phyloP scores from a whole-genome alignment of 2,797 vertebrate genomes.

The Buphagus erythrorhynchus region DNA sequence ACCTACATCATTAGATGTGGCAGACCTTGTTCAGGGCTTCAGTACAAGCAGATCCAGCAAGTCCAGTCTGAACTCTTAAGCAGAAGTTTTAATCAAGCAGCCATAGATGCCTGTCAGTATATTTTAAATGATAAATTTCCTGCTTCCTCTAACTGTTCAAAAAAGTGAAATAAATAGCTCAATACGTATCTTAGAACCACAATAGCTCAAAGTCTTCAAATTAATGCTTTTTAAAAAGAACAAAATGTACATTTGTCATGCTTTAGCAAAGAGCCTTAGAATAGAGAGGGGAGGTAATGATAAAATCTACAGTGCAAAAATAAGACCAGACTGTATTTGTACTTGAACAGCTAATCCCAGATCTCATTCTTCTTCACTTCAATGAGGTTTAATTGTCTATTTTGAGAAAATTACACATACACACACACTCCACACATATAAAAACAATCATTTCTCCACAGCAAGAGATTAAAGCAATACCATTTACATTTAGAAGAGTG shows the following conservation, averaged over 20 bases:
- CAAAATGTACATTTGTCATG: background rate
- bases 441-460: background rate
- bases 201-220: background rate
- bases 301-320: background rate
- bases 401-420: background rate
- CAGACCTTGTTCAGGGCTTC: background rate
- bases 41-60: background rate
- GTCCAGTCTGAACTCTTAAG: background rate
- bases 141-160: background rate
- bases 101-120: background rate
- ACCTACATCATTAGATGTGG: background rate
- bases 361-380: background rate
- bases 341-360: background rate
- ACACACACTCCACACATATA: background rate
- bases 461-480: background rate
- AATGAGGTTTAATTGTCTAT: background rate
- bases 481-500: background rate
- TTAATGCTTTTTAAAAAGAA: background rate
- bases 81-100: background rate
- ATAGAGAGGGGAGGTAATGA: background rate
- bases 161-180: background rate
- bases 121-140: background rate
- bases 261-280: background rate
- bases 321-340: background rate
- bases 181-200: background rate